Conservation (phyloP, 2,888 invertebrate species). For the Drosophila macrospina region DNA sequence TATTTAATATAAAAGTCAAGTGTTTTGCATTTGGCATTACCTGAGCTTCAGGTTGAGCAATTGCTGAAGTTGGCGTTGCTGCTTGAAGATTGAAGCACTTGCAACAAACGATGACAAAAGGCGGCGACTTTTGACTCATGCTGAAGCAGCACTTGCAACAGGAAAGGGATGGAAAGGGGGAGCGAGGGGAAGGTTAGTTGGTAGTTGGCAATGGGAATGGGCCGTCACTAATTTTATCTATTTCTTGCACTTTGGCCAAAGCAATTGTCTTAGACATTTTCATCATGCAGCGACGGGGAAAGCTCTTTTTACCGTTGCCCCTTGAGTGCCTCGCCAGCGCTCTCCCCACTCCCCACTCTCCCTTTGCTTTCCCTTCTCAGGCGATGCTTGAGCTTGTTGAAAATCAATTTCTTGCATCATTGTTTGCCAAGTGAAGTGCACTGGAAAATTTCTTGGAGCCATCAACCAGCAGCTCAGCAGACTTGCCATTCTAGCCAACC, state of each 20-base stretch:
- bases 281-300: constrained; percentile 58
- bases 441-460: constrained; percentile 81
- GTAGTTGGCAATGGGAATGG: constrained; percentile 23
- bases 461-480: constrained; percentile 51
- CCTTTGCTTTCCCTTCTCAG: constrained; percentile 22
- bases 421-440: constrained; percentile 84
- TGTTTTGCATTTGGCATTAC: constrained; percentile 48
- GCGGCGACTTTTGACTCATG: constrained; percentile 40
- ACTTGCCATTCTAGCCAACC: neutral
- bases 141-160: constrained; percentile 41
- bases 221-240: constrained; percentile 78
- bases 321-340: constrained; percentile 34
- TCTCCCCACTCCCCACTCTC: constrained; percentile 8
- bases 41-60: constrained; percentile 32
- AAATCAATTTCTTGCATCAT: constrained; percentile 84
- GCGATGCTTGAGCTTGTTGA: constrained; percentile 76
- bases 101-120: constrained; percentile 48
- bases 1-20: constrained; percentile 56
- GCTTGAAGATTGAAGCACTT: constrained; percentile 32
- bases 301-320: constrained; percentile 14
- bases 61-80: constrained; percentile 25
- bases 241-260: constrained; percentile 80
- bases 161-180: too few relatives aligned
- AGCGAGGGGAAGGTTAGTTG: neutral
- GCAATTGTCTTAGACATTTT: constrained; percentile 78